Conservation (phyloP, 2,888 invertebrate genomes). For the Cataglyphis cursor region DNA sequence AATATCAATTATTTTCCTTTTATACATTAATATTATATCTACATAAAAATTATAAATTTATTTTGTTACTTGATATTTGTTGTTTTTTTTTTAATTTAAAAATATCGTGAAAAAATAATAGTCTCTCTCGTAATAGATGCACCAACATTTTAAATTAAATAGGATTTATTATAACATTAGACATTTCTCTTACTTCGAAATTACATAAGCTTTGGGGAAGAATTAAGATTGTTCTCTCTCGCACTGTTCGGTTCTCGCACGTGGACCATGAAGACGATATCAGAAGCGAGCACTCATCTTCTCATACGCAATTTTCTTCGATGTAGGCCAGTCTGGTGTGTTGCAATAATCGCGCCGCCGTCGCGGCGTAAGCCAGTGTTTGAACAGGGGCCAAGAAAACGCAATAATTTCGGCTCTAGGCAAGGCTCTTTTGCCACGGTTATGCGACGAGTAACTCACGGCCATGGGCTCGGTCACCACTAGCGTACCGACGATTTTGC, state of each 20-base stretch:
- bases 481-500: conserved; percentile 44
- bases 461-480: conserved; percentile 72
- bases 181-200: not conserved
- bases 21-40: not conserved
- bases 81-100: not conserved
- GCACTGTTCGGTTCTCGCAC: not conserved
- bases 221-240: conserved; percentile 1
- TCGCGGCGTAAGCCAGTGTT: conserved; percentile 69
- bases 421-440: conserved; percentile 71
- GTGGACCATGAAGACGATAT: not conserved
- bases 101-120: not conserved
- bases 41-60: not conserved
- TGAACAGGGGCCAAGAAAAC: conserved; percentile 79
- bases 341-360: conserved; percentile 76
- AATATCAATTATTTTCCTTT: not conserved
- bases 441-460: conserved; percentile 73
- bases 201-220: not conserved
- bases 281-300: conserved; percentile 14
- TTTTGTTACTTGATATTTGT: not conserved
- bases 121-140: not conserved
- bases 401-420: conserved; percentile 80
- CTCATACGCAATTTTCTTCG: conserved; percentile 50
- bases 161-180: not conserved
- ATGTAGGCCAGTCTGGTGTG: conserved; percentile 75
- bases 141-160: not conserved